These are phyloP conservation scores for Xiphorhynchus erythropygius DNA, from an alignment of 2,797 vertebrate species.

Conservation along the genomic window DNA sequence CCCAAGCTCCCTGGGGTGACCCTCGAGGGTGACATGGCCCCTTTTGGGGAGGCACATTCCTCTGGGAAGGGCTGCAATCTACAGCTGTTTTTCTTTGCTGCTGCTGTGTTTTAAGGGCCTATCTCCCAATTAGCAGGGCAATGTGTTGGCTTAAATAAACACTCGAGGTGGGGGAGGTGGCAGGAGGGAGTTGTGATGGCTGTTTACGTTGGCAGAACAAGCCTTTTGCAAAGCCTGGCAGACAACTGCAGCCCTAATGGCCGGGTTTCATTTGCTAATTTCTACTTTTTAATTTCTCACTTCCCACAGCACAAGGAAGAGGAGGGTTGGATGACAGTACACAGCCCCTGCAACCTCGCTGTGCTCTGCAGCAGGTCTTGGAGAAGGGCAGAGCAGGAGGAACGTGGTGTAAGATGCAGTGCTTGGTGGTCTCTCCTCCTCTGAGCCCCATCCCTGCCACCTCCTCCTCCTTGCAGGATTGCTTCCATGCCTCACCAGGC, in stretches of 20 bases:
- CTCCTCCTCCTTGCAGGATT: background rate
- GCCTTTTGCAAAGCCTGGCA: constrained; percentile 39
- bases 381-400: background rate
- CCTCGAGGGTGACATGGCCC: fast-evolving
- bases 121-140: constrained; percentile 83
- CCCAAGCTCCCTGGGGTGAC: fast-evolving
- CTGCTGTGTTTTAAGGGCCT: constrained; percentile 76
- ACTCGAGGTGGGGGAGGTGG: constrained; percentile 49
- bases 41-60: background rate
- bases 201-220: constrained; percentile 70
- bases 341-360: fast-evolving
- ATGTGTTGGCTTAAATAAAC: constrained; percentile 81
- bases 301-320: background rate
- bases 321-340: background rate
- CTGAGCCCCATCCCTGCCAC: background rate
- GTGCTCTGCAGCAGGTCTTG: fast-evolving
- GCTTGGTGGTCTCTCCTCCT: background rate
- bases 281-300: constrained; percentile 37
- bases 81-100: constrained; percentile 73
- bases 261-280: background rate
- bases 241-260: constrained; percentile 20
- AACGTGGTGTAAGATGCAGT: fast-evolving
- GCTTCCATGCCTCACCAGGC: background rate
- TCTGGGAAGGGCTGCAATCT: background rate
- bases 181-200: constrained; percentile 57